Percentiles rank a stretch among this genome's conserved stretches.
These are phyloP conservation scores for Drosophila pegasa DNA, from an alignment of 2,888 invertebrate species.

Conservation along the genomic window DNA sequence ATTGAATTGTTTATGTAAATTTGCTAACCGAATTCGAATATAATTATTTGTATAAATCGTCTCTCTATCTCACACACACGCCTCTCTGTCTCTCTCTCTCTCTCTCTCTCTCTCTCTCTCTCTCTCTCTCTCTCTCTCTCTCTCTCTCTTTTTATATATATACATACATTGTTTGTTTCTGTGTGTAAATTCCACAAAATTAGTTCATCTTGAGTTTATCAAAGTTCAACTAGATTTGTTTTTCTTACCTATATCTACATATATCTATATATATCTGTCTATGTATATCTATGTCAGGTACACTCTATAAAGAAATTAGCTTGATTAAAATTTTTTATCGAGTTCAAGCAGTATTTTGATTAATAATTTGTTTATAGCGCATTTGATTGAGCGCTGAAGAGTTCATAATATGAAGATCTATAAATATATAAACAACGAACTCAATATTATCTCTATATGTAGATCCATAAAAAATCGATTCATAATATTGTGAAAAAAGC, in stretches of 20 bases:
- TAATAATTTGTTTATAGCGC: neutral
- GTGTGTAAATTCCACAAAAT: conserved; percentile 8
- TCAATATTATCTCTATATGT: neutral
- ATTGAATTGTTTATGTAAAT: conserved; percentile 60
- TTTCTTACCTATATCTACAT: no score
- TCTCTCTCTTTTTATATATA: neutral
- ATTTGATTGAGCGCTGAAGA: neutral
- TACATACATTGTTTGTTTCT: conserved; percentile 1
- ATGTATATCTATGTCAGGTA: neutral
- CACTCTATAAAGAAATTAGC: neutral
- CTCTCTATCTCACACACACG: neutral
- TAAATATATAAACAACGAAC: neutral
- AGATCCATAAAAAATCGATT: no score
- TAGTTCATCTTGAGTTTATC: conserved; percentile 11
- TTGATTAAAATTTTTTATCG: neutral
- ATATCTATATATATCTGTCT: neutral
- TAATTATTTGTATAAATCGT: conserved; percentile 13
- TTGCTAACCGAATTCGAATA: conserved; percentile 57
- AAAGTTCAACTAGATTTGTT: conserved; percentile 8
- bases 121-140: neutral
- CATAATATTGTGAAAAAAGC: no score
- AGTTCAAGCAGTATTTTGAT: neutral
- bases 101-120: neutral
- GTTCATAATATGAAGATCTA: neutral
- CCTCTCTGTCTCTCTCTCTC: neutral